These are phyloP conservation scores for Noctuana brunneofusca DNA, from an alignment of 2,888 invertebrate species.

Conservation along the genomic window DNA sequence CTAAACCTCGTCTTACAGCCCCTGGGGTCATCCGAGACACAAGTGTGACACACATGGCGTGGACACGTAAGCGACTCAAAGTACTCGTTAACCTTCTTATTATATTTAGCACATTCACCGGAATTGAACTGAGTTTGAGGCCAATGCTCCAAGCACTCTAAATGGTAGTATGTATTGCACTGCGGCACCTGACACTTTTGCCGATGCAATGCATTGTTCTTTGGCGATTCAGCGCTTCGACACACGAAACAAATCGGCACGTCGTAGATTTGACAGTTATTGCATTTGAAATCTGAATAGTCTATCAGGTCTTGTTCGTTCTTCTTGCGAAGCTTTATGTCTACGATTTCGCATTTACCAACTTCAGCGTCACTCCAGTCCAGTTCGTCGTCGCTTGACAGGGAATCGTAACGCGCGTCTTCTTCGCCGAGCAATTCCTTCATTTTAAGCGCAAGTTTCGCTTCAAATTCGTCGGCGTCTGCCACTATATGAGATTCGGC, in stretches of 20 bases:
- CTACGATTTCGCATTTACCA: conserved; percentile 73
- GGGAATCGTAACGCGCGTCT: conserved; percentile 62
- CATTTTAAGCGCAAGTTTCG: conserved; percentile 79
- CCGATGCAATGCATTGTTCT: conserved; percentile 64
- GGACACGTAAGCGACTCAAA: conserved; percentile 88
- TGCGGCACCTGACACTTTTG: conserved; percentile 85
- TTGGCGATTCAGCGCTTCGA: conserved; percentile 64
- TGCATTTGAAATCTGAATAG: conserved; percentile 79
- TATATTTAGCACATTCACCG: conserved; percentile 66
- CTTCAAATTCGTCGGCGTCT: conserved; percentile 71
- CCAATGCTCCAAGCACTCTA: conserved; percentile 89
- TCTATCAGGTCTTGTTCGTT: conserved; percentile 45
- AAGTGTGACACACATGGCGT: conserved; percentile 92
- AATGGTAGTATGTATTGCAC: conserved; percentile 90
- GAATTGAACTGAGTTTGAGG: conserved; percentile 87
- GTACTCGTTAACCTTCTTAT: conserved; percentile 60
- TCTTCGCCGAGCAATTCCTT: conserved; percentile 70
- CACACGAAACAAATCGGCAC: conserved; percentile 87
- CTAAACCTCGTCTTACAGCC: conserved; percentile 84
- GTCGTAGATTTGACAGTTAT: conserved; percentile 83
- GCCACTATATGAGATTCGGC: conserved; percentile 51
- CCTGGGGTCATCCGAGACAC: conserved; percentile 90
- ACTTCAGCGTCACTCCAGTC: conserved; percentile 64
- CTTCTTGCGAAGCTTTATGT: conserved; percentile 58
- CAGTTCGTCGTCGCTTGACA: conserved; percentile 63